Base-by-base conservation (phyloP, 2,888 invertebrate genomes). In the Hololepta plana region DNA sequence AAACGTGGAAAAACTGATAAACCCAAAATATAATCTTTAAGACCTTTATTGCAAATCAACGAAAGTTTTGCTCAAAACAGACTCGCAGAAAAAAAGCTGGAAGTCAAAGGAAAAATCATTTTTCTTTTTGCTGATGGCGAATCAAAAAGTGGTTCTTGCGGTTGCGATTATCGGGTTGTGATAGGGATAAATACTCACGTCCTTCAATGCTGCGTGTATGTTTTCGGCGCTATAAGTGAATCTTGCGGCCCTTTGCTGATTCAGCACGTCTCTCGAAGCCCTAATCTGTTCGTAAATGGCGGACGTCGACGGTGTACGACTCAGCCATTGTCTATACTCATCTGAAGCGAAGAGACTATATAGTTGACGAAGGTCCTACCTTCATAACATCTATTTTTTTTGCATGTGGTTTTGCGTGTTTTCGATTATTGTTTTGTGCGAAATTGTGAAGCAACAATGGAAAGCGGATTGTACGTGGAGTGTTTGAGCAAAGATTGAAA, bases 201-300 rank as follows among this genome's bases (percentile, higher is more conserved):
- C 79, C 55, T 77, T 75, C 22, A 75, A 64, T 24, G 80, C 81
- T 40, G 80, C 80, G 37, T 81, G 80, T 41, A 87, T 79, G 49
- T 88, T 88, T 57, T 90, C 88, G 16, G 88, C 88, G 43, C 88
- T 88, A 59, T 82, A 88, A 11, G 79, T 80, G 46, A 80, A 79
- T 40, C 79, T 62, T 35, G 76, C 74, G 13, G 74, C 70, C 37
- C 75, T 63, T 40, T 72, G 72, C 41, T 69, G 68, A 39, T 66
- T 66, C 26, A 68, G 55, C 32, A 68, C 60, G 38, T 80, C 81
- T 33, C 82, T 64, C 23, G 81, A 74, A 31, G 82, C 76, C 35
- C 87, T 69, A 49, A 88, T 76, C 45, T 84, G 74, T 49, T 90
- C 90, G 52, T 88, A 90, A 40, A 90, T 77, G 20, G 90, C 90